Percentiles rank a stretch among this genome's conserved stretches.
Conservation (phyloP, 1,140 invertebrate genomes). For the Euwallacea fornicatus region DNA sequence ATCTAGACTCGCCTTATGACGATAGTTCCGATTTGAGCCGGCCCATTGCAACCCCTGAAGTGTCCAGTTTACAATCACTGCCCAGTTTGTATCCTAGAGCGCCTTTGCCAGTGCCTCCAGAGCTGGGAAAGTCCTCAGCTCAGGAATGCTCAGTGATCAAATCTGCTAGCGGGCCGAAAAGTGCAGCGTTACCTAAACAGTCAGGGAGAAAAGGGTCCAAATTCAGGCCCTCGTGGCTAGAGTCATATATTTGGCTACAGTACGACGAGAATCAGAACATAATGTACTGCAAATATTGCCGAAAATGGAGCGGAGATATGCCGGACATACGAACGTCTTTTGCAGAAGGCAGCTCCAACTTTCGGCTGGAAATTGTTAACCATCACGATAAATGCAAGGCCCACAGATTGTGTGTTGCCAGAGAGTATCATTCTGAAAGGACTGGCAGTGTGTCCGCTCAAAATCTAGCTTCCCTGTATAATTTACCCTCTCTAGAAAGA, state of each 20-base stretch:
- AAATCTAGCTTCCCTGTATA: not conserved
- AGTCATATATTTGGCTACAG: constrained; percentile 68
- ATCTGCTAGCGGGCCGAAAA: constrained; percentile 13
- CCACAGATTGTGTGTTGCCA: constrained; percentile 65
- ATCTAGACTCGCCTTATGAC: constrained; percentile 36
- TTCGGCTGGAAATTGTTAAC: constrained; percentile 73
- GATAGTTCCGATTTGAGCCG: constrained; percentile 7
- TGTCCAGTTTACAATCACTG: constrained; percentile 33
- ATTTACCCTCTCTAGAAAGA: not conserved
- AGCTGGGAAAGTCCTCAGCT: constrained; percentile 29
- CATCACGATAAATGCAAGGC: constrained; percentile 77
- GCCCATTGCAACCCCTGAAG: not conserved
- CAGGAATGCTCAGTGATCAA: constrained; percentile 58
- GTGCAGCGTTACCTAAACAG: constrained; percentile 11
- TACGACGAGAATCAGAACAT: constrained; percentile 67
- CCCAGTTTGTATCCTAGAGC: constrained; percentile 40
- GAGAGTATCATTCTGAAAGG: constrained; percentile 51
- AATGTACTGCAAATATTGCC: constrained; percentile 73
- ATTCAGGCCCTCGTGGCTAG: constrained; percentile 67
- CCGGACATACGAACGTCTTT: constrained; percentile 73
- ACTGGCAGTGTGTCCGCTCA: not conserved
- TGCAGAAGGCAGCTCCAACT: constrained; percentile 73
- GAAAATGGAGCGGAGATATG: constrained; percentile 69
- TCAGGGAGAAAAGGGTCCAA: constrained; percentile 60
- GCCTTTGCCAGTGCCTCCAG: constrained; percentile 42